phyloP scores from a whole-genome alignment of 2,888 invertebrate species.

The Troides oblongomaculatus region DNA sequence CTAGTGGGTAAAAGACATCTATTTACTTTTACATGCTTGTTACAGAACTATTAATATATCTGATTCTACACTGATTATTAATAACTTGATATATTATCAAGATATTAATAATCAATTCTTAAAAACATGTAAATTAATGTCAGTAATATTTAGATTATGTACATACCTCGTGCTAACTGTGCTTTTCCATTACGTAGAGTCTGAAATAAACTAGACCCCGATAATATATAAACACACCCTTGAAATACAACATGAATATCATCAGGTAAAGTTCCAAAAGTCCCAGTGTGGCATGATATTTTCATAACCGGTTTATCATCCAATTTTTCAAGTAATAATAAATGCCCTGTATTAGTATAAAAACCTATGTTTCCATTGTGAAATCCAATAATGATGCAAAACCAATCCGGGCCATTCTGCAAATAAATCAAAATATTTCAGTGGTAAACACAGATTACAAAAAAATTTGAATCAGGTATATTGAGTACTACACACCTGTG shows the following conservation, averaged over 20 bases:
- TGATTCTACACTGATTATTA: too few relatives aligned
- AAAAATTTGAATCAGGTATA: background rate
- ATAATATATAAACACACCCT: constrained; percentile 85
- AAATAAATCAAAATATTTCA: constrained; percentile 23
- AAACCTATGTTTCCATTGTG: constrained; percentile 91
- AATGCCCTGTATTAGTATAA: constrained; percentile 92
- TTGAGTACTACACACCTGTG: constrained; percentile 55
- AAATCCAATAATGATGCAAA: constrained; percentile 92
- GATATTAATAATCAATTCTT: too few relatives aligned
- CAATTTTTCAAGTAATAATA: constrained; percentile 90
- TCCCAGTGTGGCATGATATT: constrained; percentile 87
- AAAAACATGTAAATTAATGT: too few relatives aligned
- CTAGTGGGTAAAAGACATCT: too few relatives aligned
- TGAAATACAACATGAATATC: constrained; percentile 88
- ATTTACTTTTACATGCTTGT: too few relatives aligned
- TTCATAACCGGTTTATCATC: constrained; percentile 89
- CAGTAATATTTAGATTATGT: background rate
- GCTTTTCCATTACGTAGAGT: constrained; percentile 88
- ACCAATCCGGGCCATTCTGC: constrained; percentile 93
- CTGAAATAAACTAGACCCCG: constrained; percentile 89
- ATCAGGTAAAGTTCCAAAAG: constrained; percentile 77
- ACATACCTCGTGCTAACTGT: constrained; percentile 87
- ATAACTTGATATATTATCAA: too few relatives aligned
- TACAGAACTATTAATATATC: too few relatives aligned
- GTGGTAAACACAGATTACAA: background rate